These are phyloP conservation scores for Epizoanthus fatuus DNA, from an alignment of 92 coral and sea anemone genomes.

Conservation along the genomic window DNA sequence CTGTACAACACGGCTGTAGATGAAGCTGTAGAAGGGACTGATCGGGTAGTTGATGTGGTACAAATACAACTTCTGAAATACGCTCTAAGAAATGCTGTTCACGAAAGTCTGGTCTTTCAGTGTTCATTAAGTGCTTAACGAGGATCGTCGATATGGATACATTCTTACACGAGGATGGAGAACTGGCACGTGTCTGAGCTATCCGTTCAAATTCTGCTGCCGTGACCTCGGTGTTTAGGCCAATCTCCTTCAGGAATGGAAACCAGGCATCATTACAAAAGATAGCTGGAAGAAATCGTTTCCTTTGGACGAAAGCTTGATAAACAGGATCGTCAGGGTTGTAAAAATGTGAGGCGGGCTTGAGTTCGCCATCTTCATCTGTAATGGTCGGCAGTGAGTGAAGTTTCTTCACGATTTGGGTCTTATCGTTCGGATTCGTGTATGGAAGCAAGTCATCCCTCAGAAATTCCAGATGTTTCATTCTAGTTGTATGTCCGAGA, in stretches of 20 bases:
- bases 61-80: conserved; percentile 56
- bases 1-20: not conserved
- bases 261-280: conserved; percentile 40
- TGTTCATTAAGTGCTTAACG: conserved; percentile 23
- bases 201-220: conserved; percentile 26
- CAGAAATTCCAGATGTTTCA: conserved; percentile 29
- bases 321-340: conserved; percentile 35
- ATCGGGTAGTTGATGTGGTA: conserved; percentile 29
- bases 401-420: conserved; percentile 36
- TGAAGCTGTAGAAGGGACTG: conserved; percentile 39
- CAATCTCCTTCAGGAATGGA: conserved; percentile 43
- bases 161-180: not conserved
- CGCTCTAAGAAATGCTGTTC: conserved; percentile 21
- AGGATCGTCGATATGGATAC: conserved; percentile 15
- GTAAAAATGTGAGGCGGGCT: conserved; percentile 44
- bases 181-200: conserved; percentile 24
- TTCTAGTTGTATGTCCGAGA: conserved; percentile 30
- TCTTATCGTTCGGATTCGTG: not conserved
- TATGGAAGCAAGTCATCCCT: conserved; percentile 34
- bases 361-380: conserved; percentile 34
- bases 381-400: conserved; percentile 28
- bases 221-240: conserved; percentile 46
- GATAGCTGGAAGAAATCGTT: conserved; percentile 39
- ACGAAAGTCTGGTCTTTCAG: conserved; percentile 21
- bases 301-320: conserved; percentile 2